Conservation (phyloP, 2,113 vertebrate species). For the Leptobrachium leishanense region DNA sequence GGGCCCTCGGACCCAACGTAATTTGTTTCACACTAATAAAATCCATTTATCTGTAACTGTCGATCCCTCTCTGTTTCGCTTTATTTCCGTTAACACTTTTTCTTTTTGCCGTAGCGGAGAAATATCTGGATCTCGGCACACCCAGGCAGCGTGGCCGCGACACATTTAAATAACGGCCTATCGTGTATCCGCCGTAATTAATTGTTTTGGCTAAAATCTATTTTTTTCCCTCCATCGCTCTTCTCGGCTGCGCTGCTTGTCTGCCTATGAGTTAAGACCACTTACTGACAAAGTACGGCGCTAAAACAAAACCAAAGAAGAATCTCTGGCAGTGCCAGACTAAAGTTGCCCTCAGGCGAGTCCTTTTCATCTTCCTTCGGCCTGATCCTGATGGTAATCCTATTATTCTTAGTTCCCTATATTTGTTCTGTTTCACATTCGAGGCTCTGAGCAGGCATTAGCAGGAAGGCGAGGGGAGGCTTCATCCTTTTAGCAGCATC, state of each 20-base stretch:
- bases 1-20: no score
- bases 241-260: not conserved
- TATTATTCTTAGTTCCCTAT: not conserved
- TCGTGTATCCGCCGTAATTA: not conserved
- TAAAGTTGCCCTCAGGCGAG: not conserved
- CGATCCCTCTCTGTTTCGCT: no score
- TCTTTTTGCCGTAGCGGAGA: no score
- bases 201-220: conserved; percentile 21
- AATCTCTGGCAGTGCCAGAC: conserved; percentile 11
- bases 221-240: conserved; percentile 4
- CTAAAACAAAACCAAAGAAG: not conserved
- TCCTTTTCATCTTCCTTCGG: not conserved
- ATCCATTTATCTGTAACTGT: no score
- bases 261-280: not conserved
- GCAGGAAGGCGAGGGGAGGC: no score
- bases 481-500: no score
- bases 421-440: not conserved
- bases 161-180: not conserved
- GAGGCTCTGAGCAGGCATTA: not conserved
- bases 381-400: conserved; percentile 4
- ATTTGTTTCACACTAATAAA: no score
- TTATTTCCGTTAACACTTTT: no score
- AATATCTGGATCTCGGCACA: no score
- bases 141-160: no score
- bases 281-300: conserved; percentile 4